Base-by-base conservation (phyloP, 2,888 invertebrate genomes). In the Pelosia muscerda region DNA sequence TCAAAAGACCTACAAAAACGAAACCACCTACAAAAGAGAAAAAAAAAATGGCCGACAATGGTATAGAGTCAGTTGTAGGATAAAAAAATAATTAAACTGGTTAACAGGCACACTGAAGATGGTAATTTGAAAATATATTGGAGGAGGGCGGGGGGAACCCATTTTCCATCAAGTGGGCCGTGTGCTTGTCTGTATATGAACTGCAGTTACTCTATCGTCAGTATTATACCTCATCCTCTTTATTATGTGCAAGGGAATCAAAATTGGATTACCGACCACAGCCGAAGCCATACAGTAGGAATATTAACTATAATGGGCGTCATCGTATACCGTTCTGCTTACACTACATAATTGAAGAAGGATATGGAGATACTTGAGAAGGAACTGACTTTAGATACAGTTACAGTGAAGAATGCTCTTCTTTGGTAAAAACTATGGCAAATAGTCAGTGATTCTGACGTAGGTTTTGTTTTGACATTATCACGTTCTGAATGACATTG, bases 201-300 rank as follows among this genome's bases (percentile, higher is more conserved):
- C 3, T 38, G 19, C 10, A 15, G 38, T 6, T 49, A 25, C 11
- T 49, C 42, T 23, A 61, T 8, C 11, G 9, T 61, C n/a, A 2
- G 25, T 42, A 25, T 42, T 8, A 26, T 26, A 26, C 13, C 8
- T n/a, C 25, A 49, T 6, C 26, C 42, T 22, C 25, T 13, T 38
- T 9, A 59, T 19, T 23, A 28, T 26, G 49, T 61, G 26, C 55
- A 56, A 38, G 63, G 55, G 10, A 54, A 63, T 10, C n/a, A 26
- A 63, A 63, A 63, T 63, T 63, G 63, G 63, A 56, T 63, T 63
- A 63, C 34, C 19, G 22, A 55, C 22, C 53, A 31, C 63, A 31
- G 53, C 22, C 25, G 63, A 63, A 63, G 56, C 63, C 63, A 6
- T 54, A 63, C 34, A 49, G 5, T 19, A 6, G 28, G 26, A 49